phyloP scores from a whole-genome alignment of 2,113 vertebrate species.

The Ardeotis arabs region DNA sequence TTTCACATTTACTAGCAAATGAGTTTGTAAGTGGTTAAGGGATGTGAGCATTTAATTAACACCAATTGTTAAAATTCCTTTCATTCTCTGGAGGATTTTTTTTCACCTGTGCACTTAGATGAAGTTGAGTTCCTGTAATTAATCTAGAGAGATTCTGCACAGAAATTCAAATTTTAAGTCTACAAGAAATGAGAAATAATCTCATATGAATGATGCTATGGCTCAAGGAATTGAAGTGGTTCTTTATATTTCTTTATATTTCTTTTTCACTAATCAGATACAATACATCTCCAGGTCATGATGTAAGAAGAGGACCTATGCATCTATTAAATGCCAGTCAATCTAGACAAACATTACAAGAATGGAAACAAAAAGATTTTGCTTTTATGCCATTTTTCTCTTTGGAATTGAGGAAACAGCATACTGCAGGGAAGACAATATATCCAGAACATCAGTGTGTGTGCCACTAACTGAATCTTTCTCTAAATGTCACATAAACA shows the following conservation, averaged over 20 bases:
- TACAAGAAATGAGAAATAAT: neutral
- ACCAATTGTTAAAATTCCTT: neutral
- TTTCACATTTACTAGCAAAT: neutral
- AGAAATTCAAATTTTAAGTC: neutral
- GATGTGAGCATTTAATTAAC: neutral
- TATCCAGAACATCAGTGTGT: neutral
- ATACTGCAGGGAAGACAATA: neutral
- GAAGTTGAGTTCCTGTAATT: neutral
- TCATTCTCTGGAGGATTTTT: neutral
- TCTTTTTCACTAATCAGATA: neutral
- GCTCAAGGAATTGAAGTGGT: neutral
- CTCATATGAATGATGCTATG: neutral
- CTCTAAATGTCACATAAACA: neutral
- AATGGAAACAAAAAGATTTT: neutral
- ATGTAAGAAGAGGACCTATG: neutral
- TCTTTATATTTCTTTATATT: neutral
- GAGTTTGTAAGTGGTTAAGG: neutral
- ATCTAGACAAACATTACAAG: neutral
- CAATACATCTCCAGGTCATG: neutral
- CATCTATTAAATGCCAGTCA: neutral
- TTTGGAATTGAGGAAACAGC: neutral
- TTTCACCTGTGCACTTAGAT: neutral
- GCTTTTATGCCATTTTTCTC: neutral
- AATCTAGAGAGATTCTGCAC: neutral
- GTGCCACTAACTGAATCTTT: neutral